Conservation (phyloP, 1,140 invertebrate genomes). For the Cyphomyrmex costatus region DNA sequence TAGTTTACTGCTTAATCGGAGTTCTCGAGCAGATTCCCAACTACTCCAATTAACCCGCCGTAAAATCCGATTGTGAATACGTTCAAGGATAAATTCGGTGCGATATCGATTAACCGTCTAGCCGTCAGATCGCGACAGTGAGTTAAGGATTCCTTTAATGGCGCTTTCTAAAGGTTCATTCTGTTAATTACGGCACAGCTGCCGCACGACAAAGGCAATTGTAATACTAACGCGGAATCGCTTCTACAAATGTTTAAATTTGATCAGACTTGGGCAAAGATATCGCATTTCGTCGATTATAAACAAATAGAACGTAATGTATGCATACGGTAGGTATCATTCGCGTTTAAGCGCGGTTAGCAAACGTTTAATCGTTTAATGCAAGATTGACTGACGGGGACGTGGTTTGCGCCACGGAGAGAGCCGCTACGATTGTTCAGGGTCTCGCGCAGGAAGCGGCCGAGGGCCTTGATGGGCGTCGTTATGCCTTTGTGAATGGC, state of each 20-base stretch:
- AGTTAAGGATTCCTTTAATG: slow-evolving; percentile 58
- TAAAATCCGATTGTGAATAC: slow-evolving; percentile 70
- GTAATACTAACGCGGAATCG: not conserved
- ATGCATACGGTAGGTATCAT: not conserved
- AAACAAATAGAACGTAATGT: slow-evolving; percentile 18
- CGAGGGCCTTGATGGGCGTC: slow-evolving; percentile 70
- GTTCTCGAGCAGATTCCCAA: slow-evolving; percentile 69
- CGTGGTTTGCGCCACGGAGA: slow-evolving; percentile 87
- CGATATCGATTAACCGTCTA: slow-evolving; percentile 72
- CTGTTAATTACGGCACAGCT: slow-evolving; percentile 56
- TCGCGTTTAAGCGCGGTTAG: slow-evolving; percentile 7
- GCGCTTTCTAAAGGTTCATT: slow-evolving; percentile 39
- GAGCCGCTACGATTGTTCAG: slow-evolving; percentile 81
- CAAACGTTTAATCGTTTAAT: slow-evolving; percentile 83
- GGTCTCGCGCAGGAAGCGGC: slow-evolving; percentile 73
- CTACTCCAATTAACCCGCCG: slow-evolving; percentile 72
- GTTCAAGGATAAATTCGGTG: slow-evolving; percentile 71
- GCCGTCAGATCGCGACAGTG: slow-evolving; percentile 48
- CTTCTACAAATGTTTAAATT: not conserved
- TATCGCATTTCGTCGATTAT: slow-evolving; percentile 18
- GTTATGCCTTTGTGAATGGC: slow-evolving; percentile 72
- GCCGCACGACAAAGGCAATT: not conserved
- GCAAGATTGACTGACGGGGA: slow-evolving; percentile 87
- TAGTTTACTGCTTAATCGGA: slow-evolving; percentile 74
- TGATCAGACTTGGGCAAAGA: not conserved